phyloP scores from a whole-genome alignment of 2,113 vertebrate genomes.

The Odontophorus gujanensis region DNA sequence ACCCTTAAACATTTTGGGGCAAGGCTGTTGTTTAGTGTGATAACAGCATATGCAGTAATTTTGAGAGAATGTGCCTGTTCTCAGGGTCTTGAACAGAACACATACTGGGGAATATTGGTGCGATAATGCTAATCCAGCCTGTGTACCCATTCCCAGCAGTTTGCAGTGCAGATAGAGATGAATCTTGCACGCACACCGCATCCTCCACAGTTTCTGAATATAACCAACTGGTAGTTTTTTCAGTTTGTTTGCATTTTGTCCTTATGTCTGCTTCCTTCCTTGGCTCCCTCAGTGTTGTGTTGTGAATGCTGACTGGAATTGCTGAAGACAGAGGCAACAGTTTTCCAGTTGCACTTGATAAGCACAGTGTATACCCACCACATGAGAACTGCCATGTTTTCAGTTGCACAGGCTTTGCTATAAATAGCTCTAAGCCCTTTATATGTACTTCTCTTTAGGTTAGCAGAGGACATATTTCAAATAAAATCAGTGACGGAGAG shows the following conservation, averaged over 20 bases:
- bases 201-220: neutral
- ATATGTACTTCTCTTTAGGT: conserved; percentile 35
- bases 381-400: conserved; percentile 57
- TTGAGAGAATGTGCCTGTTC: neutral
- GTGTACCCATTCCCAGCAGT: conserved; percentile 30
- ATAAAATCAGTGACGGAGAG: neutral
- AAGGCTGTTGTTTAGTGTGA: neutral
- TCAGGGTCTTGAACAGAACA: conserved; percentile 5
- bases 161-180: conserved; percentile 27
- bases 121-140: conserved; percentile 20
- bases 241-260: conserved; percentile 58
- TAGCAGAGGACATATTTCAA: conserved; percentile 15
- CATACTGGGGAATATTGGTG: neutral
- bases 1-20: neutral
- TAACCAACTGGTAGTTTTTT: conserved; percentile 51
- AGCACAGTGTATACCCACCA: neutral
- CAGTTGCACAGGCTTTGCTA: conserved; percentile 37
- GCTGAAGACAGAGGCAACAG: conserved; percentile 34
- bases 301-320: conserved; percentile 36
- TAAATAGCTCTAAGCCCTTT: conserved; percentile 53
- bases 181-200: neutral
- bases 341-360: conserved; percentile 45
- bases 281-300: conserved; percentile 11
- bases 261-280: conserved; percentile 59
- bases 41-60: conserved; percentile 13